Base-by-base conservation (phyloP, 2,888 invertebrate genomes). In the Ormyrus rosae region DNA sequence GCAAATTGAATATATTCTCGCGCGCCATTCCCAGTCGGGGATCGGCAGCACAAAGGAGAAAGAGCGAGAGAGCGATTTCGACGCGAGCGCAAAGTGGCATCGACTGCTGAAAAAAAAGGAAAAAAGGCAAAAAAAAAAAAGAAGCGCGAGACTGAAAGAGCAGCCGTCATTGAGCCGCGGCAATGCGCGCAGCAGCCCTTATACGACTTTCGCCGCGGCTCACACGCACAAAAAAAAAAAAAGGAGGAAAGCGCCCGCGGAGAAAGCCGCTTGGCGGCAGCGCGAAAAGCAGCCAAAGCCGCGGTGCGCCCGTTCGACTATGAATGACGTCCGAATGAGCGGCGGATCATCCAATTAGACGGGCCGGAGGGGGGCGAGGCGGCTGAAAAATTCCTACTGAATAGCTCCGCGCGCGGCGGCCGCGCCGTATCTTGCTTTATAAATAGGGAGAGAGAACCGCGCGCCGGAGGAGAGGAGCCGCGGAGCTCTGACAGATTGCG, bases 271-370 rank as follows among this genome's bases (percentile, higher is more conserved):
- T 34, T 34, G 46, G 6, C 4, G 34, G 53, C 5, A 45, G 53
- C 48, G 50, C 34, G 34, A 50, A 51, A 51, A 11, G 53, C 51
- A n/a, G 48, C 6, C 10, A n/a, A 61, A n/a, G 48, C 6, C 10
- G 34, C 67, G 50, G 13, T 13, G 34, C 53, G 19, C 46, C 65
- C 46, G 51, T 45, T 11, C 53, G 68, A 11, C 51, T 58, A 34
- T 34, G 78, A 78, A 78, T 72, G 78, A 78, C 78, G 78, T 72
- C 78, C 71, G 78, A 78, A 67, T 72, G 65, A 73, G 78, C 63
- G 45, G 13, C 13, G 73, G 73, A 46, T 77, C 78, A 79, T 79
- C 78, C 78, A 79, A 79, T 79, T 79, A 79, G 73, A 53, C 34
- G 73, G 48, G 51, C 5, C 5, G 11, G 11, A 46, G 34, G 45